Evolutionary conservation across 92 coral and sea anemone species (phyloP), one percentile per base, ranked within the genome.

Genomic region (Diadumene lineata): DNA sequence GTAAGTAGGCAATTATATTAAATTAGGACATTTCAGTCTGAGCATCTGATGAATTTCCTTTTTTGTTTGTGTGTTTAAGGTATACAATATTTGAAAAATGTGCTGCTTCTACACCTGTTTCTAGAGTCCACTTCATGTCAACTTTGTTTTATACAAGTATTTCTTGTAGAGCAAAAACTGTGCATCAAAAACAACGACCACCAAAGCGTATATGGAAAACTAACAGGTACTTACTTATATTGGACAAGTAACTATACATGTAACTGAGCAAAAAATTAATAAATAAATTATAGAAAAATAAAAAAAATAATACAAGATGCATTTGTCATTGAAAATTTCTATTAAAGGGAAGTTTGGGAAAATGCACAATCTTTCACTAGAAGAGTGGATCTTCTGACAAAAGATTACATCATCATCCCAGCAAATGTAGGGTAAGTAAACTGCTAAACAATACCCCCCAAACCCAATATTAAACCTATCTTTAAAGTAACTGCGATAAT

Each of bases 341-440:
- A 38, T 38, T 38, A 4, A 38, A 75, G 80, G 60, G 74, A 75
- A 29, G 70, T 75, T 31, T 75, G 73, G 80, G 60, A 75, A 68
- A 34, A 60, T 56, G 80, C 68, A 32, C 62, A 75, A 62, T 75
- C 80, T 51, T 60, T 60, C 43, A 75, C 80, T 38, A 61, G 73
- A 57, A 75, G 64, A 50, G 72, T 63, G 25, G 63, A 75, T 55
- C 50, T 63, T 38, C 50, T 60, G 30, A 64, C 60, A 16, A 75
- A 75, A 56, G 58, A 46, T 46, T 61, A 61, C 55, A 29, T 75
- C 64, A 34, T 75, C 32, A 75, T 75, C 55, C 80, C 80, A 34
- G 58, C 64, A 56, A 75, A 75, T 57, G 69, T 61, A 75, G 80
- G 80, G 80, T 75, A 53, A 61, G 48, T 32, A 31, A 75, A 23